These are phyloP conservation scores for Malurus cyaneus DNA, from an alignment of 2,113 vertebrate genomes.

Conservation along the genomic window DNA sequence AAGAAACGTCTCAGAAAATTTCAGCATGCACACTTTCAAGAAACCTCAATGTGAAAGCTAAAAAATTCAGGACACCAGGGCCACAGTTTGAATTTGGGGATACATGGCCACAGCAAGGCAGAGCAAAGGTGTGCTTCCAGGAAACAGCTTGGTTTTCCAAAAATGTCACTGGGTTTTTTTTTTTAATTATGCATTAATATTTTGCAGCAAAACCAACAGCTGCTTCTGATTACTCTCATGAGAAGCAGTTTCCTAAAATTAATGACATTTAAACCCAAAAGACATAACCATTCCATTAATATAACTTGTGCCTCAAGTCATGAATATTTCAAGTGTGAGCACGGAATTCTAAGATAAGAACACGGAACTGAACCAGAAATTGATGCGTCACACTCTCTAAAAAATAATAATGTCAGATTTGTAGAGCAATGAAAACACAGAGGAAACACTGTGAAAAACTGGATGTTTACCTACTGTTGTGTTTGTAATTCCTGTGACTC, in stretches of 20 bases:
- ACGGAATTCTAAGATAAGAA: background rate
- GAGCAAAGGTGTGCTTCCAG: background rate
- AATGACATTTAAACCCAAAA: background rate
- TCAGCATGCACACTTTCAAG: background rate
- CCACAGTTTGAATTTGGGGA: background rate
- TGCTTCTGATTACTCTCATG: background rate
- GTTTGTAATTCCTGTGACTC: background rate
- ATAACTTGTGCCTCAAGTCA: background rate
- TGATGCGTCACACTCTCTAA: background rate
- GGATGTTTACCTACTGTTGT: background rate
- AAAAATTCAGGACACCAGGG: background rate
- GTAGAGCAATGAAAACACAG: background rate
- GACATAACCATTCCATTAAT: background rate
- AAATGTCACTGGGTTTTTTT: background rate
- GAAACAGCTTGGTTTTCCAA: background rate
- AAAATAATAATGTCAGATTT: background rate
- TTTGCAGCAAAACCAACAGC: constrained; percentile 2
- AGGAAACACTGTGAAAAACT: background rate
- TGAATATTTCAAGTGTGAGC: background rate
- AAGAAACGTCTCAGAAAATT: background rate
- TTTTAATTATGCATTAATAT: background rate
- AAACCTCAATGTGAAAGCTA: background rate
- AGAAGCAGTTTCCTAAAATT: background rate
- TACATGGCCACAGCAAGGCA: background rate
- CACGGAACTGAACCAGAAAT: background rate